Base-by-base conservation (phyloP, 2,113 vertebrate species). In the Myiozetetes cayanensis region DNA sequence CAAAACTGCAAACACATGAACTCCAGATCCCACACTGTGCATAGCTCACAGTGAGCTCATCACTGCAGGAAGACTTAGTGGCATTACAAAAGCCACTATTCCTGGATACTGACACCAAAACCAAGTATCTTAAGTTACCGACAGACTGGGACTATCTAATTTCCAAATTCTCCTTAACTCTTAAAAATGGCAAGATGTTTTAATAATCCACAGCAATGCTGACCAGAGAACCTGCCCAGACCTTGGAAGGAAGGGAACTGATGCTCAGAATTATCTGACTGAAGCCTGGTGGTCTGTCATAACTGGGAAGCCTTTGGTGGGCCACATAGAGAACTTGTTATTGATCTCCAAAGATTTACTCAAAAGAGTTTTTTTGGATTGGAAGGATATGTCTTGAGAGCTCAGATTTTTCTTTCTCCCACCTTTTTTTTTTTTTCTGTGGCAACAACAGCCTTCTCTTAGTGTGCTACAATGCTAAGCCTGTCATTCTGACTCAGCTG, bases 81-180 rank as follows among this genome's bases (percentile, higher is more conserved):
- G 27, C 21, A 16, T 35, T 77, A 47, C 52, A 44, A 74, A 62
- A 68, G 20, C 9, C 41, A 23, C 8, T 30, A 25, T 7, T 46
- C 35, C 5, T 44, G 14, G 53, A 49, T 35, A 75, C 6, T 0
- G 0, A 61, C 56, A 74, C 16, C 33, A 76, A 84, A 52, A 24
- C 11, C 2, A 39, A 31, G 14, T 10, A 70, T 22, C 25, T 52
- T 58, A 13, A 65, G 62, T 6, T 46, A 43, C 4, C 59, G 33
- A 53, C 21, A 59, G 72, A 66, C 2, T 17, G 18, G 7, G 25
- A 50, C 37, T 44, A 30, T 15, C 16, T 20, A n/a, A 76, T 39
- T 88, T 66, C 35, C 21, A 50, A 73, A 58, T 65, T 41, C 12
- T 72, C 37, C 23, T 16, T 19, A 53, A 59, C 31, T 74, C 28